Evolutionary conservation across 92 coral and sea anemone genomes (phyloP).

Genomic region (Umimayanthus kanabou): DNA sequence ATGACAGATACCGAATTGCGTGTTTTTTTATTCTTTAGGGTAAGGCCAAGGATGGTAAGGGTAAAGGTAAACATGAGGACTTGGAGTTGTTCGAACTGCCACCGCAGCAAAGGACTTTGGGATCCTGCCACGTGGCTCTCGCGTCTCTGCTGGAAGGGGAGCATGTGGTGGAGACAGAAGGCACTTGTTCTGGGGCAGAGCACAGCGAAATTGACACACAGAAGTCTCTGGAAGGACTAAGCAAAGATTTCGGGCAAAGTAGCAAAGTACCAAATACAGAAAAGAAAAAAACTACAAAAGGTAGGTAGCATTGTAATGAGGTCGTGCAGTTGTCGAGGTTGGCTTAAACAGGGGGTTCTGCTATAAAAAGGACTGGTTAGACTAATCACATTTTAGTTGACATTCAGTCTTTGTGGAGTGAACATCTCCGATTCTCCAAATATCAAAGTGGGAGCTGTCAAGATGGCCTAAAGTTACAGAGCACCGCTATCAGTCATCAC

Average conservation of each 20-base stretch:
- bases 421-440: too few species aligned
- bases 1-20: background rate
- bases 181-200: conserved; percentile 68
- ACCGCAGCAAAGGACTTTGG: conserved; percentile 70
- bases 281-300: conserved; percentile 74
- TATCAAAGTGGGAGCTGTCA: too few species aligned
- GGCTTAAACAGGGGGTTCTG: too few species aligned
- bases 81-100: conserved; percentile 93
- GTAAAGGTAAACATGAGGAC: conserved; percentile 83
- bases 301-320: conserved; percentile 32
- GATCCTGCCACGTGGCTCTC: conserved; percentile 76
- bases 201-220: conserved; percentile 33
- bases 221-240: conserved; percentile 43
- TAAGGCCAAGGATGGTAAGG: conserved; percentile 77
- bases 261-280: conserved; percentile 66
- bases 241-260: conserved; percentile 24
- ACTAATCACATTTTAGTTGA: too few species aligned
- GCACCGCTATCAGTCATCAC: too few species aligned
- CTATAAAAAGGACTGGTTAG: too few species aligned
- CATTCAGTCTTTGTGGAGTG: too few species aligned
- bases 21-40: conserved; percentile 37
- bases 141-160: conserved; percentile 86
- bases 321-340: too few species aligned
- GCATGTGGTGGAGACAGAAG: conserved; percentile 53
- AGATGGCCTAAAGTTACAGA: too few species aligned